Evolutionary conservation across 2,888 invertebrate genomes (phyloP).

Genomic region (Ormia ochracea): DNA sequence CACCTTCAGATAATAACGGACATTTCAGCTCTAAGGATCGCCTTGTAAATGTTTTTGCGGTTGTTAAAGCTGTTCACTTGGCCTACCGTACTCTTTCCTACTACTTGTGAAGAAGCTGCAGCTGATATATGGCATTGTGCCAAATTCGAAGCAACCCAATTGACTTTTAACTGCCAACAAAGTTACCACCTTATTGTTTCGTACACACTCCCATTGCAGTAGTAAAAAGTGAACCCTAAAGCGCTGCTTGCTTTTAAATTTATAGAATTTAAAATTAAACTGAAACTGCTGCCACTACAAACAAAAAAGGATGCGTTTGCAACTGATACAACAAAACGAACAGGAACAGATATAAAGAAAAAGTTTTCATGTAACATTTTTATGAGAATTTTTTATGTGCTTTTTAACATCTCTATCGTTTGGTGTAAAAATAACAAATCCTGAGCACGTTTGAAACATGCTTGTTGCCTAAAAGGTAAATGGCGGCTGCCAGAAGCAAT

Average conservation of each 20-base stretch:
- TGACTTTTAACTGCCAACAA: neutral
- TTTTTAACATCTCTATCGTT: conserved; percentile 36
- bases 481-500: conserved; percentile 52
- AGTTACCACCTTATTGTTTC: neutral
- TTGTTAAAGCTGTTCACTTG: too few relatives aligned
- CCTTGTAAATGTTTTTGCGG: too few relatives aligned
- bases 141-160: too few relatives aligned
- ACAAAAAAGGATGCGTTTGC: conserved; percentile 30
- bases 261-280: conserved; percentile 59
- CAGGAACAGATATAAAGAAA: too few relatives aligned
- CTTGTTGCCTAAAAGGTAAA: conserved; percentile 42
- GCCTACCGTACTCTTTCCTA: too few relatives aligned
- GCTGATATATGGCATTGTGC: too few relatives aligned
- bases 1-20: too few relatives aligned
- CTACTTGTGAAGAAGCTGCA: too few relatives aligned
- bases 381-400: conserved; percentile 28
- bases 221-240: conserved; percentile 42
- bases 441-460: neutral
- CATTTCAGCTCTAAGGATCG: too few relatives aligned
- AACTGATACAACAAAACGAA: neutral
- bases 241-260: conserved; percentile 57
- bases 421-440: conserved; percentile 15
- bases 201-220: neutral
- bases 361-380: conserved; percentile 25
- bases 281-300: conserved; percentile 38